These are phyloP conservation scores for Empidonax traillii DNA, from an alignment of 2,113 vertebrate genomes.

Conservation along the genomic window DNA sequence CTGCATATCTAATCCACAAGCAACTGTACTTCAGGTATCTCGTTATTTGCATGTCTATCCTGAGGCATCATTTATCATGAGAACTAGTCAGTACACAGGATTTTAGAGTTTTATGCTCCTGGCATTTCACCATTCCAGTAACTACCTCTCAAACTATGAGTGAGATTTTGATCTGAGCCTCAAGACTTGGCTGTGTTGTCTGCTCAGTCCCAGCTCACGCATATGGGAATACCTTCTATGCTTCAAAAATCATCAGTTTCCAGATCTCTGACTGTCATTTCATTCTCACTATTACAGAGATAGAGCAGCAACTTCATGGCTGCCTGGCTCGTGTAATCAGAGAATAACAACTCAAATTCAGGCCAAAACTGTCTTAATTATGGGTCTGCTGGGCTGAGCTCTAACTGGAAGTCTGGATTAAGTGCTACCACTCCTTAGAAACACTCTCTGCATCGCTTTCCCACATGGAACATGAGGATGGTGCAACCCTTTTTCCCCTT, in stretches of 20 bases:
- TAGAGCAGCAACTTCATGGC: neutral
- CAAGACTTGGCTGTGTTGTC: neutral
- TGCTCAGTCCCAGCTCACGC: neutral
- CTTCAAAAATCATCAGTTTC: neutral
- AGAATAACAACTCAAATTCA: neutral
- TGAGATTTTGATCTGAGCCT: neutral
- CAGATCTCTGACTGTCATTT: neutral
- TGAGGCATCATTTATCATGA: neutral
- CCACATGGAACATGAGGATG: neutral
- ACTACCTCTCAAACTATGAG: neutral
- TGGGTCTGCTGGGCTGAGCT: neutral
- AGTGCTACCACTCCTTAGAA: neutral
- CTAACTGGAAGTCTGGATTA: neutral
- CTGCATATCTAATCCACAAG: neutral
- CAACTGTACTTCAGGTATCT: neutral
- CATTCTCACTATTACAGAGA: neutral
- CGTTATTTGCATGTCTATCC: slow-evolving; percentile 19
- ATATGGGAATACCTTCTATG: neutral
- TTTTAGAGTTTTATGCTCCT: neutral
- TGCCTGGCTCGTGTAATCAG: neutral
- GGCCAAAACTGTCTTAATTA: neutral
- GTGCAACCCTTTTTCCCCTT: neutral
- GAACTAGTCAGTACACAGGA: neutral
- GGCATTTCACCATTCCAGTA: neutral
- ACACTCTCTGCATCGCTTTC: neutral